These are phyloP conservation scores for Lacanobia wlatinum DNA, from an alignment of 2,888 invertebrate species.

Conservation along the genomic window DNA sequence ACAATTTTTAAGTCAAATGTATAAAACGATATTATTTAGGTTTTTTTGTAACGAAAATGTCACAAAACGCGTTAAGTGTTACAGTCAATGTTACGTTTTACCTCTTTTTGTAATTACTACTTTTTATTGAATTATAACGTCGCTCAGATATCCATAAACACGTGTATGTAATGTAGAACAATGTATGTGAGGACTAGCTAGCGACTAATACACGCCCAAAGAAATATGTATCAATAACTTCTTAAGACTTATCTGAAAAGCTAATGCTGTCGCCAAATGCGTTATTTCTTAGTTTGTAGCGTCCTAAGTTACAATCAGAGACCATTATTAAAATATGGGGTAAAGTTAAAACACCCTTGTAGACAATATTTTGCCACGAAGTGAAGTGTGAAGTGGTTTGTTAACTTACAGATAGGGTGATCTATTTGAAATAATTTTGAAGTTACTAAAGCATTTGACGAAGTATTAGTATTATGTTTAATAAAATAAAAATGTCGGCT, in stretches of 20 bases:
- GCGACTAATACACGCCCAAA: slow-evolving; percentile 45
- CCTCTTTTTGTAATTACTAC: slow-evolving; percentile 26
- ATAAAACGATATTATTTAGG: slow-evolving; percentile 10
- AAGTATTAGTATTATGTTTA: slow-evolving; percentile 30
- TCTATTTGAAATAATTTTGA: neutral
- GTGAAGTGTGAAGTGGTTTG: neutral
- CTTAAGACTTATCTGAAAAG: slow-evolving; percentile 28
- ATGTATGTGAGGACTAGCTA: slow-evolving; percentile 32
- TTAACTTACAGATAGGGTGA: neutral
- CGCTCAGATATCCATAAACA: slow-evolving; percentile 15
- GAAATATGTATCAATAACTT: slow-evolving; percentile 41
- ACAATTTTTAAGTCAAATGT: slow-evolving; percentile 15
- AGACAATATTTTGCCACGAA: neutral
- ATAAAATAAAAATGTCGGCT: slow-evolving; percentile 46
- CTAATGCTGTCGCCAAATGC: slow-evolving; percentile 30
- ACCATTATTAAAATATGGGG: neutral
- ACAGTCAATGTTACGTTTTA: slow-evolving; percentile 34
- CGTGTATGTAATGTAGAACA: slow-evolving; percentile 33
- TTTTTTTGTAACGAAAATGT: slow-evolving; percentile 45
- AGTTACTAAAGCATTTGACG: slow-evolving; percentile 22
- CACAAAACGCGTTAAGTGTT: slow-evolving; percentile 50
- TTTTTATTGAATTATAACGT: slow-evolving; percentile 33
- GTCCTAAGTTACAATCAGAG: neutral
- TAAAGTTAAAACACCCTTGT: neutral
- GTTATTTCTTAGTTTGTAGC: neutral